Base-by-base conservation (phyloP, 2,888 invertebrate species). In the Cantharis lateralis region DNA sequence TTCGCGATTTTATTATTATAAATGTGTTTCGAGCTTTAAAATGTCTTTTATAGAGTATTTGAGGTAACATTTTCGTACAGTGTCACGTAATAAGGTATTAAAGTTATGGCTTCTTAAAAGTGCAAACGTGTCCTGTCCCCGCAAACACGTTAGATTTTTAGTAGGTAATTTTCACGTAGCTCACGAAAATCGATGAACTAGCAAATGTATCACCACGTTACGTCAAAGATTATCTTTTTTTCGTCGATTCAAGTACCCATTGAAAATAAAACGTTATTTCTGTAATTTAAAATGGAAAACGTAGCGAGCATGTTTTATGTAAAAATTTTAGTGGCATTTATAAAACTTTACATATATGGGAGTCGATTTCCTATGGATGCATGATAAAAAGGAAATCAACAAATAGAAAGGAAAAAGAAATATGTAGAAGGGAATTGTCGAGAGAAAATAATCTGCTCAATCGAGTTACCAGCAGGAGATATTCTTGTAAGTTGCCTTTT, bases 371-470 rank as follows among this genome's bases (percentile, higher is more conserved):
- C 48, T 48, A 48, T 48, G 48, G 48, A 48, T n/a, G 48, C 9
- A 48, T 48, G 48, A 48, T 48, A 48, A 48, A 48, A 48, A n/a
- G 48, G n/a, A 48, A 48, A 48, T 48, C 48, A 48, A 48, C 48
- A 48, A 48, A 48, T 48, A n/a, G 48, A n/a, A n/a, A 48, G 48
- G 48, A 48, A 48, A n/a, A 48, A 48, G 48, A 48, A 48, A 48
- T 48, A 48, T 48, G 48, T 71, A 63, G 62, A 62, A 48, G 16
- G n/a, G 75, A 75, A 75, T 75, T 71, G 75, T 71, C 64, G 62
- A 32, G 68, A 74, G 70, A 70, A 74, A 74, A 74, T 70, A 63
- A 70, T 64, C 69, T 74, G 70, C 28, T n/a, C 48, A 48, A 48
- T 48, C n/a, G 48, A 48, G 48, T 48, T 48, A 48, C n/a, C n/a